Evolutionary conservation across 2,888 invertebrate genomes (phyloP), one percentile per base, ranked within the genome.

Genomic region (Trichopria drosophilae): DNA sequence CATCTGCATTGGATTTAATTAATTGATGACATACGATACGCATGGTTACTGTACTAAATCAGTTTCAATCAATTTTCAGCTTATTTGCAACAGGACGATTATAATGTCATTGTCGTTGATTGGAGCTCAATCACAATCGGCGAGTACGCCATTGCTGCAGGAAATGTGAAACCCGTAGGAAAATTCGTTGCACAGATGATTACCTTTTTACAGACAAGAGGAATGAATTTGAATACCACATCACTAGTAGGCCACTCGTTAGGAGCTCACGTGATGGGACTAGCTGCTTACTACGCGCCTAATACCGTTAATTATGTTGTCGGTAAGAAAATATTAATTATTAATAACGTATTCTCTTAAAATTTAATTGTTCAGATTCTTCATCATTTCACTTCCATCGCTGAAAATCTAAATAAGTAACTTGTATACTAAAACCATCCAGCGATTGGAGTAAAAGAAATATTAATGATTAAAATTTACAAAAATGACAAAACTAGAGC

Each of bases 21-120:
- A n/a, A n/a, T n/a, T n/a, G n/a, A n/a, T n/a, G n/a, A n/a, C n/a
- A n/a, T n/a, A n/a, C n/a, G n/a, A n/a, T n/a, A n/a, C n/a, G n/a
- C n/a, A n/a, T n/a, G n/a, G n/a, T n/a, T n/a, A n/a, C n/a, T n/a
- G n/a, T n/a, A n/a, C n/a, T n/a, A n/a, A n/a, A n/a, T n/a, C n/a
- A n/a, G n/a, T n/a, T n/a, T n/a, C n/a, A n/a, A n/a, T n/a, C n/a
- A n/a, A n/a, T n/a, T 55, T 44, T 0, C 44, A 72, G 73, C 67
- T 9, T 72, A 62, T 22, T 39, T 72, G 10, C 12, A 50, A 15
- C 35, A 60, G 2, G 65, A 55, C 0, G 64, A 71, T 37, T 68
- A 63, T 53, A 73, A 72, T 41, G 58, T 72, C 5, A 66, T 73
- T 31, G 58, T 68, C 7, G 55, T 72, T 10, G 71, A 73, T 35